Percentiles rank a stretch among this genome's conserved stretches.
Evolutionary conservation across 2,888 invertebrate species (phyloP).

Genomic region (Helleia helle): DNA sequence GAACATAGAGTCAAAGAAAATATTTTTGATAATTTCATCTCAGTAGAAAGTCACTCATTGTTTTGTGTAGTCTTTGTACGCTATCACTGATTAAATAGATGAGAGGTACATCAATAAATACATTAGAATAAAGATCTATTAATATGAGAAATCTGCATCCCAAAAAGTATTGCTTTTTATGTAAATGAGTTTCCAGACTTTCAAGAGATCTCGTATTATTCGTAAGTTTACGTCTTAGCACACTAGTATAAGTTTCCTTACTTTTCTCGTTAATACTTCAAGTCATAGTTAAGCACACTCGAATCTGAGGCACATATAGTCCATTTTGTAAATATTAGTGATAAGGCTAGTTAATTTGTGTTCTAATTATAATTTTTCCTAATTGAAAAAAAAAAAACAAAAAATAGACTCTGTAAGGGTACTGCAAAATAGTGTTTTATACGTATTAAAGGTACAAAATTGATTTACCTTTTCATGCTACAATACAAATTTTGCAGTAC

Average conservation of each 20-base stretch:
- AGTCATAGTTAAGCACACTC: constrained; percentile 33
- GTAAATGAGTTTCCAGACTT: constrained; percentile 71
- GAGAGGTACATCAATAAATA: no score
- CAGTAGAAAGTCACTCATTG: no score
- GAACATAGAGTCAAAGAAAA: no score
- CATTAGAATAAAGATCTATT: no score
- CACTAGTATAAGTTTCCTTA: constrained; percentile 35
- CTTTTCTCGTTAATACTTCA: constrained; percentile 15
- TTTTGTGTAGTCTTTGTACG: no score
- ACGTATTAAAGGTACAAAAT: no score
- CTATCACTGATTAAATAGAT: no score
- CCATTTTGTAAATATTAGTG: constrained; percentile 42
- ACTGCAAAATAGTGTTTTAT: constrained; percentile 21
- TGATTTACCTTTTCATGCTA: no score
- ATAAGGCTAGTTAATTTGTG: constrained; percentile 42
- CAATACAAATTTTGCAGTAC: constrained; percentile 16
- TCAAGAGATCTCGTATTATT: constrained; percentile 71
- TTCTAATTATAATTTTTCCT: constrained; percentile 28
- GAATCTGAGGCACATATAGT: constrained; percentile 25
- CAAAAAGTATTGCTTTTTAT: constrained; percentile 32
- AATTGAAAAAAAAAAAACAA: constrained; percentile 16
- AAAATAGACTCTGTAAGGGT: constrained; percentile 9
- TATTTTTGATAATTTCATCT: no score
- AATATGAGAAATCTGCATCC: constrained; percentile 2
- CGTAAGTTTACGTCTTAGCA: constrained; percentile 59